Conservation (phyloP, 2,113 vertebrate species). For the Phasianus colchicus region DNA sequence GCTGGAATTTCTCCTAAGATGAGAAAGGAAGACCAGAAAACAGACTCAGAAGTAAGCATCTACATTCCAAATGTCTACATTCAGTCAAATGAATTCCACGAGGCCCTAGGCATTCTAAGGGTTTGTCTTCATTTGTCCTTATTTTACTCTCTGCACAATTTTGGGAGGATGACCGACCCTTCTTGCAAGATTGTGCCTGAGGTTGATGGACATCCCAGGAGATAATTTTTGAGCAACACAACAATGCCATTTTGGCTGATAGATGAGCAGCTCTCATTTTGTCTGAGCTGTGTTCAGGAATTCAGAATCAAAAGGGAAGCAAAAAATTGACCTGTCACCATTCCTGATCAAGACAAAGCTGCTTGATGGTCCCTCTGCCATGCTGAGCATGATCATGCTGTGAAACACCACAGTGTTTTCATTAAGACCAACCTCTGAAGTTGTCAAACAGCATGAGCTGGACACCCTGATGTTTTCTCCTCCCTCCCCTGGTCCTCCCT, state of each 20-base stretch:
- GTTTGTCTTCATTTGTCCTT: background rate
- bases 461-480: background rate
- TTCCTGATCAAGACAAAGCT: background rate
- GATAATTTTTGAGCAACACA: accelerated
- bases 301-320: background rate
- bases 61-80: background rate
- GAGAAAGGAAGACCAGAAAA: background rate
- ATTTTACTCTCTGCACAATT: background rate
- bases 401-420: background rate
- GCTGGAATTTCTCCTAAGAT: background rate
- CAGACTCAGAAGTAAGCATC: accelerated
- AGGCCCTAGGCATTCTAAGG: background rate
- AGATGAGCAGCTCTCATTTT: background rate
- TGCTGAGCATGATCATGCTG: accelerated
- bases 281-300: background rate
- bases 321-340: background rate
- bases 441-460: accelerated
- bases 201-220: background rate
- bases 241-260: accelerated
- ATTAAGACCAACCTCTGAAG: background rate
- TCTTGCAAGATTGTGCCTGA: background rate
- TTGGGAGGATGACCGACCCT: background rate
- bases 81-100: background rate
- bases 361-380: background rate
- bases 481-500: background rate